These are phyloP conservation scores for Ploceus nigricollis DNA, from an alignment of 2,113 vertebrate genomes.

Conservation along the genomic window DNA sequence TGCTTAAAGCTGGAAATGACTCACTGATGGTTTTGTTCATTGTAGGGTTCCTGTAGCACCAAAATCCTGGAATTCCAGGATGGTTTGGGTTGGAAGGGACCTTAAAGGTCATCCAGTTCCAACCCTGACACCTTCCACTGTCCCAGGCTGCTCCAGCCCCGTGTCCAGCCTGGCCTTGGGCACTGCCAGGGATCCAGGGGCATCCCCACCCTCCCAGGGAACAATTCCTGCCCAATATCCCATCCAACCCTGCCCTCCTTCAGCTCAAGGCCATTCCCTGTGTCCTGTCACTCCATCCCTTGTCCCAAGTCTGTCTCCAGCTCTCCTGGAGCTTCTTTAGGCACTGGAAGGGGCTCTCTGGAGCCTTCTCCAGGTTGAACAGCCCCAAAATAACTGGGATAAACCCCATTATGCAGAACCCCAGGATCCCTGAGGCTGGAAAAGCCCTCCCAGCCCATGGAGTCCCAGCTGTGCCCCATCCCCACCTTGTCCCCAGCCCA, in stretches of 20 bases:
- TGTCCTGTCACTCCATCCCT: accelerated
- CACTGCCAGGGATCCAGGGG: background rate
- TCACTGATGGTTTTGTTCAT: background rate
- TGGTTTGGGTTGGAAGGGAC: background rate
- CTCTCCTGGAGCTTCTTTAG: background rate
- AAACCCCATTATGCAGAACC: background rate
- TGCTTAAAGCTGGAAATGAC: background rate
- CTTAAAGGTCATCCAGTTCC: accelerated
- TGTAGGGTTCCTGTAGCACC: background rate
- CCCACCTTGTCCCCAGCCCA: background rate
- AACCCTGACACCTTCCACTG: background rate
- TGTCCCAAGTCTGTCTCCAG: background rate
- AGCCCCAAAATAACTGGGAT: background rate
- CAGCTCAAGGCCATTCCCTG: background rate
- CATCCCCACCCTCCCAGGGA: background rate
- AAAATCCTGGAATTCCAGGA: background rate
- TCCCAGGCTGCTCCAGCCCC: background rate
- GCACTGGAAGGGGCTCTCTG: background rate
- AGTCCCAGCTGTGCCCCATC: background rate
- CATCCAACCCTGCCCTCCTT: accelerated
- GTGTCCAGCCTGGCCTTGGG: background rate
- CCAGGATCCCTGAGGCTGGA: accelerated
- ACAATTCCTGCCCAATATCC: background rate
- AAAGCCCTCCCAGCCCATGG: accelerated
- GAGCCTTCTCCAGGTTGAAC: background rate